Conservation (phyloP, 1,140 invertebrate species). For the Lordiphosa clarofinis region DNA sequence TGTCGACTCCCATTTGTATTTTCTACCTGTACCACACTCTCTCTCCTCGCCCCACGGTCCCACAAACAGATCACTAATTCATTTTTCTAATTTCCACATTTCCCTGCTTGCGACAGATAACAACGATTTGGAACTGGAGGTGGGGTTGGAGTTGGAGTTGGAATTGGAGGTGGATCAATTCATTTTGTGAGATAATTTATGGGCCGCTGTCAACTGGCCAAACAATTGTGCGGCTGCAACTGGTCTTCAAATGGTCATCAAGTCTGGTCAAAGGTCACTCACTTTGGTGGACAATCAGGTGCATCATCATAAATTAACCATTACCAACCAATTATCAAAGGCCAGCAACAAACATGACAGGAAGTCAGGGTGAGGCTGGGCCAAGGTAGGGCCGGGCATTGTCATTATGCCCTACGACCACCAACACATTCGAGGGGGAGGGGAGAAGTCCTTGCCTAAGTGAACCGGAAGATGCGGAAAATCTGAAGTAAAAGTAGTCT, state of each 20-base stretch:
- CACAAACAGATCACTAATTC: conserved; percentile 51
- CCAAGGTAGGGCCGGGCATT: too few species aligned
- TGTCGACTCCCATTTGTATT: neutral
- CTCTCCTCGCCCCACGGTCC: too few species aligned
- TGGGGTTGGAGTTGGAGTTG: too few species aligned
- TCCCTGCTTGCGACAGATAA: conserved; percentile 25
- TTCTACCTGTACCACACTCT: too few species aligned
- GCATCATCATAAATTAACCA: conserved; percentile 62
- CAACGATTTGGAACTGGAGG: conserved; percentile 9
- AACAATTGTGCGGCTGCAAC: conserved; percentile 71
- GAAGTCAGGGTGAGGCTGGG: conserved; percentile 23
- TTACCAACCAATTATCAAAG: conserved; percentile 62
- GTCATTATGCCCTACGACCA: too few species aligned
- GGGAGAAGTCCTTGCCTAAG: conserved; percentile 27
- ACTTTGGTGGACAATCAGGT: conserved; percentile 51
- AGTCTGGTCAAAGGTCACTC: conserved; percentile 48
- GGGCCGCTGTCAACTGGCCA: conserved; percentile 48
- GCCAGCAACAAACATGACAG: conserved; percentile 23
- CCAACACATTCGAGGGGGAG: conserved; percentile 1
- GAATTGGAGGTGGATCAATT: conserved; percentile 40
- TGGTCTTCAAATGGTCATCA: conserved; percentile 57
- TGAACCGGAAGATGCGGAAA: conserved; percentile 25
- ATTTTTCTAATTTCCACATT: conserved; percentile 72
- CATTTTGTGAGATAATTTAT: conserved; percentile 66
- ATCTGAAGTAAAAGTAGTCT: conserved; percentile 16